phyloP scores from a whole-genome alignment of 2,888 invertebrate genomes.

The Lasioglossum oenotherae region DNA sequence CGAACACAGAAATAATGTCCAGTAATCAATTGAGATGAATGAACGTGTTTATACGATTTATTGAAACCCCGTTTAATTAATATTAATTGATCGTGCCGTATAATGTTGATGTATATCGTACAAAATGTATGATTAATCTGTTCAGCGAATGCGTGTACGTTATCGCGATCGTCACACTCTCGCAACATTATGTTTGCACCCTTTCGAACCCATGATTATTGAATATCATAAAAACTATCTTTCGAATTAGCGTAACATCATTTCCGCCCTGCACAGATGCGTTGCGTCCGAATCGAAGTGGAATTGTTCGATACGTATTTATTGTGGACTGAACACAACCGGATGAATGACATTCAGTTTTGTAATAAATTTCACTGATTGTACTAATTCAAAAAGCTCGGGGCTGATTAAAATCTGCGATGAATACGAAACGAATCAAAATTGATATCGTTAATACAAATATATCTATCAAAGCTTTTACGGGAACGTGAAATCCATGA shows the following conservation, averaged over 20 bases:
- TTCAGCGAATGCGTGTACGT: not conserved
- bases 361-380: not conserved
- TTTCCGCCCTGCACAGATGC: not conserved
- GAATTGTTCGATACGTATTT: not conserved
- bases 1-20: not conserved
- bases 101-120: not conserved
- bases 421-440: not conserved
- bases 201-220: not conserved
- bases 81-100: not conserved
- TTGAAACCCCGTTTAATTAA: not conserved
- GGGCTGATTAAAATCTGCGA: not conserved
- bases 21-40: not conserved
- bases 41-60: not conserved
- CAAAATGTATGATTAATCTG: not conserved
- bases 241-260: not conserved
- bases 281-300: not conserved
- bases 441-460: conserved; percentile 12
- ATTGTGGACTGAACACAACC: not conserved
- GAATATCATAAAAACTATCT: not conserved
- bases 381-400: not conserved
- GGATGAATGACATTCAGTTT: not conserved
- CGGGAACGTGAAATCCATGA: not conserved
- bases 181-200: not conserved
- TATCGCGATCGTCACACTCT: not conserved
- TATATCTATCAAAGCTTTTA: not conserved